phyloP scores from a whole-genome alignment of 2,888 invertebrate genomes.

The Mesorhabditis spiculigera region DNA sequence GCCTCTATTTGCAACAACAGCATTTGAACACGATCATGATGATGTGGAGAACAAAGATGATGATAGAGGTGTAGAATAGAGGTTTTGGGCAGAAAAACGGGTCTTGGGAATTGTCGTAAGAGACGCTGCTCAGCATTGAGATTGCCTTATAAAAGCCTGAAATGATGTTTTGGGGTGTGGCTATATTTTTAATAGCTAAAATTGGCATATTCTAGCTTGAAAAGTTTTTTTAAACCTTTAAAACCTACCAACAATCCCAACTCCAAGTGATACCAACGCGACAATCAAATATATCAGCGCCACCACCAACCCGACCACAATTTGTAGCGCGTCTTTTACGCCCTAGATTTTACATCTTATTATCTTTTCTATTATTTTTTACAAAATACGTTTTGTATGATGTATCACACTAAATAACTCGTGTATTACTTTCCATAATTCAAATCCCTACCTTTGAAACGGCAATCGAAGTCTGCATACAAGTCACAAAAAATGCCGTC shows the following conservation, averaged over 20 bases:
- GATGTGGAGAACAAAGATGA: conserved; percentile 36
- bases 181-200: too few relatives aligned
- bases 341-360: background rate
- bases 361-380: background rate
- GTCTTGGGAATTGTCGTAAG: conserved; percentile 26
- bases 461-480: conserved; percentile 44
- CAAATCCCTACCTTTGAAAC: conserved; percentile 32
- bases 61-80: conserved; percentile 35
- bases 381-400: background rate
- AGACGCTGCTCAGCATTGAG: conserved; percentile 33
- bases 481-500: conserved; percentile 43
- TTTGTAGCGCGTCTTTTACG: conserved; percentile 33
- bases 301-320: conserved; percentile 37
- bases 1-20: conserved; percentile 39
- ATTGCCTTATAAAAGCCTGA: conserved; percentile 40
- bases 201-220: too few relatives aligned
- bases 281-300: conserved; percentile 31
- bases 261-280: conserved; percentile 27
- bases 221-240: background rate
- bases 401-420: background rate
- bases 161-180: background rate
- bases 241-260: conserved; percentile 32
- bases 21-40: conserved; percentile 36
- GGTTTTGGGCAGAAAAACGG: conserved; percentile 33
- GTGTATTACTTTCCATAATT: background rate